A percentile compares a stretch with the other conserved stretches of the same genome.
Evolutionary conservation across 1,140 invertebrate species (phyloP).

Genomic region (Metopolophium dirhodum): DNA sequence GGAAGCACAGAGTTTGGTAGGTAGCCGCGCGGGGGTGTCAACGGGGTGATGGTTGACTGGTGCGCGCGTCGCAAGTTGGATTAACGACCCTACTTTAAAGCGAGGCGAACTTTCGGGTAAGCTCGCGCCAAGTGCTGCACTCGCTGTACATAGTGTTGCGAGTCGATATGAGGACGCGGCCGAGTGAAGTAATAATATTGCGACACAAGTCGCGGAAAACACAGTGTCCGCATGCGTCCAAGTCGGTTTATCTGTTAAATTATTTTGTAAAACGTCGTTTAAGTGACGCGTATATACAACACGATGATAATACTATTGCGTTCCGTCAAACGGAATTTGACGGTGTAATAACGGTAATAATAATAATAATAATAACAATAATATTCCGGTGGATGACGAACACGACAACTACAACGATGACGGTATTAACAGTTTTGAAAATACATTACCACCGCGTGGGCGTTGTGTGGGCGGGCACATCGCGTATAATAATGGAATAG

Average conservation of each 20-base stretch:
- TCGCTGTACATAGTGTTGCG: background rate
- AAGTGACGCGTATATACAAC: background rate
- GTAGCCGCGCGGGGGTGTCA: background rate
- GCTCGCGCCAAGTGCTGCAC: background rate
- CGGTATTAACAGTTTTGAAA: background rate
- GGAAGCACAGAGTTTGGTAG: background rate
- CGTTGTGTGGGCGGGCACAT: background rate
- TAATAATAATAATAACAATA: background rate
- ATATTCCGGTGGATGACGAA: background rate
- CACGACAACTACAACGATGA: too few relatives aligned
- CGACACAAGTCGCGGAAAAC: background rate
- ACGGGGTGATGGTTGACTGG: too few relatives aligned
- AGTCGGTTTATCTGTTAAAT: background rate
- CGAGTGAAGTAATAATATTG: background rate
- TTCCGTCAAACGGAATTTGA: background rate
- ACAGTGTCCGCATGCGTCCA: background rate
- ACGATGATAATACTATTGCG: too few relatives aligned
- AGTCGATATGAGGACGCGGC: background rate
- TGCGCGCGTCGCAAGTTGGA: background rate
- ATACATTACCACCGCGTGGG: background rate
- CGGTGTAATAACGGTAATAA: too few relatives aligned
- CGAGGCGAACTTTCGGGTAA: background rate
- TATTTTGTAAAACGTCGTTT: background rate
- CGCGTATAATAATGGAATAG: background rate
- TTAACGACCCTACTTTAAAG: background rate